Evolutionary conservation across 2,797 vertebrate genomes (phyloP), one percentile per base, ranked within the genome.

Genomic region (Uromys caudimaculatus): DNA sequence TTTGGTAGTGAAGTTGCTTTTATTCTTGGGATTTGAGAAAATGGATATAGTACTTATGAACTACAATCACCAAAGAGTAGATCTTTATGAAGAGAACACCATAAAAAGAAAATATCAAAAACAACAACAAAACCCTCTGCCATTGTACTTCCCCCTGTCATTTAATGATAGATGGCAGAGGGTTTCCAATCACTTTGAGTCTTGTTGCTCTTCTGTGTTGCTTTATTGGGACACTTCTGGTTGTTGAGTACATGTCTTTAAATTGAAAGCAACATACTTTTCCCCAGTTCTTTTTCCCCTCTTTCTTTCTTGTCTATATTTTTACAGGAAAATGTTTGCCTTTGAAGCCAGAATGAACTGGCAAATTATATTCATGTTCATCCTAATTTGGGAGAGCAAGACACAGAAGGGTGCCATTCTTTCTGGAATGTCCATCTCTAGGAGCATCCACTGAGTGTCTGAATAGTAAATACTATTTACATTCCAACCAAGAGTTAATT

Each of bases 281-380:
- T 69, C 50, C 17, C 27, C 44, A 44, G 11, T 3, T 12, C 24
- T 7, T 6, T 2, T 60, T 81, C 67, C 64, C 32, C 32, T 29
- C 24, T 41, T 1, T 21, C 13, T 82, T 69, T 92, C 94, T 89
- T 90, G 89, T 89, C 23, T 35, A 77, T 67, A 92, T 96, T 91
- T 83, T 93, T 86, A 52, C 32, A 78, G 35, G 35, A 35, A 54
- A 56, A 12, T 84, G 77, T 94, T 94, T 95, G 76, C 29, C 27
- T 90, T 91, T 93, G 58, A 32, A 96, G 58, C 64, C 64, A 77
- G 89, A 97, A 97, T 82, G 93, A 97, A 90, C 60, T 93, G 19
- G 58, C 32, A 95, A 93, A 90, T 95, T 85, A 16, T 95, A 54
- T 77, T 96, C 79, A 47, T 94, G 62, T 94, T 87, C 17, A 85